These are phyloP conservation scores for Bombus impatiens DNA, from an alignment of 1,140 invertebrate species.

Conservation along the genomic window DNA sequence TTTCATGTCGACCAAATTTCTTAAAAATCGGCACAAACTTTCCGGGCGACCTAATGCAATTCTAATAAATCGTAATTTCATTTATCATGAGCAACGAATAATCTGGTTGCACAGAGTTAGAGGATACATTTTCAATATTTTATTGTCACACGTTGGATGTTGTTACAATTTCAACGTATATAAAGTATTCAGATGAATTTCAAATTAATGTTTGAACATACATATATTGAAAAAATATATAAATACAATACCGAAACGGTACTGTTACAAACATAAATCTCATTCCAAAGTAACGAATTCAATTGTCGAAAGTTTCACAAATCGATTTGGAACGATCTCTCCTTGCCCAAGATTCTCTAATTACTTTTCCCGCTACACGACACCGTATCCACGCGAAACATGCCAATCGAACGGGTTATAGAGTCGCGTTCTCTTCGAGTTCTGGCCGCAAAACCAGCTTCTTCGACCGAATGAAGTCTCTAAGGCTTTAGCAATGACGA, in stretches of 20 bases:
- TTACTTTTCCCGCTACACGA: neutral
- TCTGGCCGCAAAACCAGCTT: neutral
- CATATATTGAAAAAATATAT: too few species aligned
- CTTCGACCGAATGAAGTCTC: constrained; percentile 1
- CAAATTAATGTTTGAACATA: too few species aligned
- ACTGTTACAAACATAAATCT: neutral
- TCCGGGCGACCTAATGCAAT: too few species aligned
- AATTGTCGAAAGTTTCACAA: neutral
- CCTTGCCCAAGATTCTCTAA: neutral
- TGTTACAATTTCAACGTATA: too few species aligned
- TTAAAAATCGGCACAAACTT: too few species aligned
- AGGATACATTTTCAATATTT: too few species aligned
- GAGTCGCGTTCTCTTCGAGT: neutral
- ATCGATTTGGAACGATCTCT: neutral
- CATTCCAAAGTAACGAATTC: neutral
- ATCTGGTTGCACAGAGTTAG: too few species aligned
- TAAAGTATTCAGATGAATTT: too few species aligned
- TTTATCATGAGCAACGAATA: too few species aligned
- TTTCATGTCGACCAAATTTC: too few species aligned
- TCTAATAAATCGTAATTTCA: too few species aligned
- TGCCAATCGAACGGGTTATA: neutral
- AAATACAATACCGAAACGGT: neutral
- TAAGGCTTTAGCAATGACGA: neutral
- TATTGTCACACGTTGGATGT: too few species aligned
- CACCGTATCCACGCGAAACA: neutral